Evolutionary conservation across 2,888 invertebrate genomes (phyloP), one percentile per base, ranked within the genome.

Genomic region (Nemapogon koenigi): DNA sequence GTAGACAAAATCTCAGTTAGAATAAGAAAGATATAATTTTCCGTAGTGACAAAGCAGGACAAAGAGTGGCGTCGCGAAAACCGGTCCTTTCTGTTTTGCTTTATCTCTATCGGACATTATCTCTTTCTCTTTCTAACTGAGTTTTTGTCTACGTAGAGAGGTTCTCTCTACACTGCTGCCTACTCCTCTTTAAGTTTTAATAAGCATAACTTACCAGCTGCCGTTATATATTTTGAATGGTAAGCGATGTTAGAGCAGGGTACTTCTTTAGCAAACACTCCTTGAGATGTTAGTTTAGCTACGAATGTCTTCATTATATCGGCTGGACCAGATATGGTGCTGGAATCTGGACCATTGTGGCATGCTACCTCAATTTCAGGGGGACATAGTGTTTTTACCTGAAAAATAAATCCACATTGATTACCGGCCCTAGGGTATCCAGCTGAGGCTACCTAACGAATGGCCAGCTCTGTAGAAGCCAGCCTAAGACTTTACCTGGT

Each of bases 201-300:
- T 13, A 28, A 7, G 11, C 4, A 7, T 7, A 28, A 28, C 35
- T 44, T 41, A 68, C 80, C 85, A 45, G 88, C 86, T 27, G 84
- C 81, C 2, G 84, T 76, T 51, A 96, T 91, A 50, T 92, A 92
- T 38, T 85, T 83, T 41, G 93, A 93, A 58, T 96, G 95, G 55
- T 94, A 96, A 0, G 96, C 92, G 48, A 94, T 91, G 53, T 93
- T 91, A 37, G 91, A 86, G 52, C 91, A 91, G 16, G 90, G 87
- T 0, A 96, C 93, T 52, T 90, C 87, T 44, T 87, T 85, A 0
- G 92, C 92, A 53, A 93, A 93, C 31, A 92, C 82, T 1, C 87
- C 88, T 48, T 91, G 84, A 0, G 81, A 79, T 43, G 85, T 80
- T 16, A 93, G 61, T 43, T 86, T 71, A 1, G 76, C 80, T 0